These are phyloP conservation scores for Microctenopoma stevenorrisi DNA, from an alignment of 2,797 vertebrate species.

Conservation along the genomic window DNA sequence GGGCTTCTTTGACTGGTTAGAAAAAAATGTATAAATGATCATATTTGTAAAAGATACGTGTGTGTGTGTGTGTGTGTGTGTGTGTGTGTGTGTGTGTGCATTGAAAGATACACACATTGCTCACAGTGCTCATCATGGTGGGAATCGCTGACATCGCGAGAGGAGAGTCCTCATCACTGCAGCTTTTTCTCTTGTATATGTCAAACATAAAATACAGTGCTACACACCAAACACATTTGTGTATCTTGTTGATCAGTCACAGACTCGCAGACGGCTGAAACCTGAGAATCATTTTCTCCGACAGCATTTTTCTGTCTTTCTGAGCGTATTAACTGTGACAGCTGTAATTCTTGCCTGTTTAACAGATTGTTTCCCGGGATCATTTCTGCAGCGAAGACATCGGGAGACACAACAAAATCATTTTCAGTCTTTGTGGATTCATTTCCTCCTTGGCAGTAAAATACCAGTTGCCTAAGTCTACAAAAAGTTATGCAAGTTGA, in stretches of 20 bases:
- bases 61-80: no score
- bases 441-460: not conserved
- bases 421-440: constrained; percentile 1
- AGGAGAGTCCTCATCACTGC: no score
- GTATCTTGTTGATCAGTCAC: not conserved
- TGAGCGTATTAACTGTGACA: not conserved
- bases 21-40: constrained; percentile 1
- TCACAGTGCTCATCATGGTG: no score
- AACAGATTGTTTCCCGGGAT: not conserved
- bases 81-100: no score
- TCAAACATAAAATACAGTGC: not conserved
- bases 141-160: no score
- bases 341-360: constrained; percentile 1
- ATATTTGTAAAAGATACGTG: no score
- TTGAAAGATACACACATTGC: not conserved
- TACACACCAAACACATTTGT: not conserved
- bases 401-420: not conserved
- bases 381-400: not conserved
- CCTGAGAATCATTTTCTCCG: not conserved
- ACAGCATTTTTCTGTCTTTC: not conserved
- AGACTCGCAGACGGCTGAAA: not conserved
- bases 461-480: not conserved
- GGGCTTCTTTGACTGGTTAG: not conserved
- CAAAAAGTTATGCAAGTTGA: not conserved
- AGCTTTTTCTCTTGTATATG: not conserved